Conservation (phyloP, 1,140 invertebrate species). For the Araneus ventricosus region DNA sequence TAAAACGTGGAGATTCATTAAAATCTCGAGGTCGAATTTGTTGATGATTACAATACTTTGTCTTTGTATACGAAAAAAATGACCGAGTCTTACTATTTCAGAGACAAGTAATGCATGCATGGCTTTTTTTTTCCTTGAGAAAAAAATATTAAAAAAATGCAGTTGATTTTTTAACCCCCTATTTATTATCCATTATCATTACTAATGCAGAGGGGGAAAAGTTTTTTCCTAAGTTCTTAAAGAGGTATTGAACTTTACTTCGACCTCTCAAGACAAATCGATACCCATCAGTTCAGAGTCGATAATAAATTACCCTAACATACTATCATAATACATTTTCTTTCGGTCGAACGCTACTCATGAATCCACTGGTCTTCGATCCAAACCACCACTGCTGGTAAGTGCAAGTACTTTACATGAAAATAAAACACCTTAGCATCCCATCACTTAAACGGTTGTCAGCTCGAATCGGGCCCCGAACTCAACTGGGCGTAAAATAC, state of each 20-base stretch:
- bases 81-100: no score
- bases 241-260: slow-evolving; percentile 10
- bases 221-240: not conserved
- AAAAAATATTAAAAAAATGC: no score
- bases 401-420: slow-evolving; percentile 47
- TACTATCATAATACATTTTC: not conserved
- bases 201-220: not conserved
- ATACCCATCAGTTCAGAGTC: not conserved
- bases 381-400: slow-evolving; percentile 14
- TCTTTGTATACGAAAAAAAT: no score
- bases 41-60: no score
- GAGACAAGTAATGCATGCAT: no score
- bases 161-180: no score
- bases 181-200: no score
- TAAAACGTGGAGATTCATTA: no score
- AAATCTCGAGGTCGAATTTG: no score
- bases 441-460: slow-evolving; percentile 9
- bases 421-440: slow-evolving; percentile 22
- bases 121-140: no score
- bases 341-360: slow-evolving; percentile 2
- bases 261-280: not conserved
- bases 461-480: slow-evolving; percentile 12
- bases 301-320: not conserved
- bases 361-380: slow-evolving; percentile 9
- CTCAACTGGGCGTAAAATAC: slow-evolving; percentile 67